These are phyloP conservation scores for Lophotis ruficrista DNA, from an alignment of 2,113 vertebrate species.

Conservation along the genomic window DNA sequence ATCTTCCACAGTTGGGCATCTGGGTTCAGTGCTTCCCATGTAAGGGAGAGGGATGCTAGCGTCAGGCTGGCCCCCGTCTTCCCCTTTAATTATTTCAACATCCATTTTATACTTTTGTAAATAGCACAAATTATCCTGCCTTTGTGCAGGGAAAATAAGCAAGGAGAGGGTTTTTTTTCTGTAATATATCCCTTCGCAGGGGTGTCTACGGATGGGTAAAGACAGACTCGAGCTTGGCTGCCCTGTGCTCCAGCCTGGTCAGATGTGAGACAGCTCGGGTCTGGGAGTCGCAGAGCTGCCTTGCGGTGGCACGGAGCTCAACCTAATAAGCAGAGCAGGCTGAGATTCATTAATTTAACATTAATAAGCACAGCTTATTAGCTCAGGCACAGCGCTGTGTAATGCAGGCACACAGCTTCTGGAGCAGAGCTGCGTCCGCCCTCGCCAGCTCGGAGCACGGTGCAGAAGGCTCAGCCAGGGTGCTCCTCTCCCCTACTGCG, in stretches of 20 bases:
- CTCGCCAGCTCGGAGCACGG: background rate
- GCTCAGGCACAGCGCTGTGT: constrained; percentile 43
- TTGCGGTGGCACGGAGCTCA: constrained; percentile 57
- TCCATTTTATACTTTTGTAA: constrained; percentile 18
- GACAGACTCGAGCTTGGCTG: background rate
- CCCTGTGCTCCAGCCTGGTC: constrained; percentile 44
- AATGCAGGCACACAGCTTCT: constrained; percentile 42
- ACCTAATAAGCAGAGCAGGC: constrained; percentile 70
- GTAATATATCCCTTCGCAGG: background rate
- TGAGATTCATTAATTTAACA: constrained; percentile 73
- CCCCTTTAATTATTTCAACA: constrained; percentile 41
- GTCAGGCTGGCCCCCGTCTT: constrained; percentile 35
- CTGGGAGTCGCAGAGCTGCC: constrained; percentile 60
- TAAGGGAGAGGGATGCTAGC: constrained; percentile 65
- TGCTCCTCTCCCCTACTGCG: background rate
- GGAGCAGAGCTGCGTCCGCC: background rate
- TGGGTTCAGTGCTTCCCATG: constrained; percentile 76
- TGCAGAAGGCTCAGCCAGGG: background rate
- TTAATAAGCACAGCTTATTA: constrained; percentile 71
- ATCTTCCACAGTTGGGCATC: constrained; percentile 78
- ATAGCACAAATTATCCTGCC: background rate
- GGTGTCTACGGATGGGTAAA: background rate
- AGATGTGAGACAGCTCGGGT: constrained; percentile 41
- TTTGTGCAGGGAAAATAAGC: background rate
- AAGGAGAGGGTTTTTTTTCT: background rate